These are phyloP conservation scores for Notolabrus celidotus DNA, from an alignment of 2,797 vertebrate species.

Conservation along the genomic window DNA sequence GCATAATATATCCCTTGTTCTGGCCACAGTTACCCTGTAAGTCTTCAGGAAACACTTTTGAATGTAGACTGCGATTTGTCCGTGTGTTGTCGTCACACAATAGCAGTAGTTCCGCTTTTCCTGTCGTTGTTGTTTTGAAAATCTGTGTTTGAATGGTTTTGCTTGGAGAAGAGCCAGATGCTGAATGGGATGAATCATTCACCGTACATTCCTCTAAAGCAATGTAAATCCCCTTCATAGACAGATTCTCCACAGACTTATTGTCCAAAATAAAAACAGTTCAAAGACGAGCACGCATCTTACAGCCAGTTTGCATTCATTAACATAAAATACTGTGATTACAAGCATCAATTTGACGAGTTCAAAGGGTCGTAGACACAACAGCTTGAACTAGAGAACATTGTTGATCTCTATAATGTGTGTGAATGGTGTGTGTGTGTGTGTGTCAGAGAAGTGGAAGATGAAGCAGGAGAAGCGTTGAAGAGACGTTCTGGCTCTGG, in stretches of 20 bases:
- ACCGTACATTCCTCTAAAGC: not conserved
- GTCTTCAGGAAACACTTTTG: not conserved
- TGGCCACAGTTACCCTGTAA: too few species aligned
- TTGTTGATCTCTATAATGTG: not conserved
- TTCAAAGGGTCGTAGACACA: not conserved
- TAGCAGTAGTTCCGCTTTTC: not conserved
- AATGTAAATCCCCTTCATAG: not conserved
- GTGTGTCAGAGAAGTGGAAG: conserved; percentile 10
- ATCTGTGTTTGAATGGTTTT: not conserved
- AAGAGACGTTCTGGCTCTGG: conserved; percentile 48
- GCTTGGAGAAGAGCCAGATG: not conserved
- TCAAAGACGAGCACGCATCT: not conserved
- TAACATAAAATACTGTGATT: not conserved
- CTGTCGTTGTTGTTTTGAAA: not conserved
- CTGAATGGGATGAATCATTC: not conserved
- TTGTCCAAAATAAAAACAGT: not conserved
- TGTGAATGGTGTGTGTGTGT: not conserved
- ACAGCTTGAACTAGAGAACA: not conserved
- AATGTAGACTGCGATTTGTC: not conserved
- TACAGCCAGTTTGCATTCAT: not conserved
- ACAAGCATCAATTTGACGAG: not conserved
- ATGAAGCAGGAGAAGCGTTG: conserved; percentile 22
- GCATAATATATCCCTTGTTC: too few species aligned
- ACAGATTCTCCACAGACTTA: not conserved
- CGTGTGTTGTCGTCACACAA: not conserved